Conservation (phyloP, 2,797 vertebrate species). For the Sebastes variabilis region DNA sequence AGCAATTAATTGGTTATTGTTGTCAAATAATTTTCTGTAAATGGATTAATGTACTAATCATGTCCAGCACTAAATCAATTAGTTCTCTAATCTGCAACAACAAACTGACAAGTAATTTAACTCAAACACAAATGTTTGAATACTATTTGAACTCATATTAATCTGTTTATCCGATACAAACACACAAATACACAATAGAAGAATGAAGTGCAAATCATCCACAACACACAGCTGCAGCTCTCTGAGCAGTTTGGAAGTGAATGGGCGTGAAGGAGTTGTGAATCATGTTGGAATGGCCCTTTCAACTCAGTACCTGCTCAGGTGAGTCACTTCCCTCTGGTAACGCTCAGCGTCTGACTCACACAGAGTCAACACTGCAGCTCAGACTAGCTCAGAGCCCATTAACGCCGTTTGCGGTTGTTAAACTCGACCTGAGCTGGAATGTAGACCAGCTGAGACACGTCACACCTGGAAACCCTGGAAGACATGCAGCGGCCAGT, state of each 20-base stretch:
- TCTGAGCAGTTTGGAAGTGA: background rate
- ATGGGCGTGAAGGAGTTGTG: background rate
- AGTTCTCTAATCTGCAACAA: background rate
- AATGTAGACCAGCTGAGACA: conserved; percentile 55
- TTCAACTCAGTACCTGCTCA: conserved; percentile 2
- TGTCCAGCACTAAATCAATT: background rate
- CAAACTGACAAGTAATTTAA: background rate
- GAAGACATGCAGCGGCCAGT: background rate
- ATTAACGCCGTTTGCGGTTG: background rate
- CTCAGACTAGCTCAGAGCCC: background rate
- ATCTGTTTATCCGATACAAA: background rate
- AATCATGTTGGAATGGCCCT: background rate
- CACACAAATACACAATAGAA: background rate
- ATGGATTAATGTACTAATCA: background rate
- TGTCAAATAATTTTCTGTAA: no score
- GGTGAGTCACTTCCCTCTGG: conserved; percentile 29
- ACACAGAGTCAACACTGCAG: background rate
- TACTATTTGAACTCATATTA: background rate
- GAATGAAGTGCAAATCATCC: background rate
- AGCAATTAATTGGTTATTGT: background rate
- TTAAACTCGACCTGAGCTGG: conserved; percentile 16
- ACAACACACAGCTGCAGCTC: no score
- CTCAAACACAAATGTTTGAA: background rate
- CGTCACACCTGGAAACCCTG: background rate
- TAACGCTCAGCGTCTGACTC: conserved; percentile 1